Conservation (phyloP, 2,888 invertebrate species). For the Agrochola lota region DNA sequence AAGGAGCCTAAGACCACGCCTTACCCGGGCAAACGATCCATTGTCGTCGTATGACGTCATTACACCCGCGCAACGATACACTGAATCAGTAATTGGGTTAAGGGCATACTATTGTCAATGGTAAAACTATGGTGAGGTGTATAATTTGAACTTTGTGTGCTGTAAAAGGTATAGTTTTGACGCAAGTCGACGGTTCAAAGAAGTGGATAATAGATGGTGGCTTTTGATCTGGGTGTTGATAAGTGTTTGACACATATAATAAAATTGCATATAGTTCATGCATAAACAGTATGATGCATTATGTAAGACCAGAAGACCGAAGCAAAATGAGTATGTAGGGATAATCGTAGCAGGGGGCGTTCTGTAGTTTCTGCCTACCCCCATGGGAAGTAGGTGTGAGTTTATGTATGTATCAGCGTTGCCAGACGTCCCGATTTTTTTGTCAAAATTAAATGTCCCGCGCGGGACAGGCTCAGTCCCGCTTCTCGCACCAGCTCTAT, state of each 20-base stretch:
- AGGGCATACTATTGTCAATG: slow-evolving; percentile 56
- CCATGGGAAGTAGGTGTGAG: too few species aligned
- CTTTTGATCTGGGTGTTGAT: slow-evolving; percentile 29
- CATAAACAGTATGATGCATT: background rate
- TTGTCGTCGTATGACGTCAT: slow-evolving; percentile 68
- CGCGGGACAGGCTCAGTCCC: too few species aligned
- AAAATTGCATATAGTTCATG: background rate
- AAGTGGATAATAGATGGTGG: slow-evolving; percentile 41
- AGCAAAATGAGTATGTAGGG: too few species aligned
- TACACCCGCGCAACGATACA: slow-evolving; percentile 30
- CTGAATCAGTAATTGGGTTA: slow-evolving; percentile 64
- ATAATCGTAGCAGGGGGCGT: too few species aligned
- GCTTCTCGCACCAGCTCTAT: too few species aligned
- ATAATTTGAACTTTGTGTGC: slow-evolving; percentile 44
- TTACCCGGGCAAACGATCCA: slow-evolving; percentile 66
- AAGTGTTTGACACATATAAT: background rate
- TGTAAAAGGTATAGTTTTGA: slow-evolving; percentile 50
- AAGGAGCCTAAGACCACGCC: slow-evolving; percentile 47
- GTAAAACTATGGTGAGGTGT: slow-evolving; percentile 40
- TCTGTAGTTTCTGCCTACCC: too few species aligned
- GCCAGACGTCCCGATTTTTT: too few species aligned
- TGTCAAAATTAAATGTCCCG: too few species aligned
- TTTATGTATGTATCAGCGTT: background rate
- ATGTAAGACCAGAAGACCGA: too few species aligned
- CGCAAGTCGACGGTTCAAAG: slow-evolving; percentile 37